A percentile compares a stretch with the other conserved stretches of the same genome.
Evolutionary conservation across 2,888 invertebrate genomes (phyloP).

Genomic region (Phaonia tiefii): DNA sequence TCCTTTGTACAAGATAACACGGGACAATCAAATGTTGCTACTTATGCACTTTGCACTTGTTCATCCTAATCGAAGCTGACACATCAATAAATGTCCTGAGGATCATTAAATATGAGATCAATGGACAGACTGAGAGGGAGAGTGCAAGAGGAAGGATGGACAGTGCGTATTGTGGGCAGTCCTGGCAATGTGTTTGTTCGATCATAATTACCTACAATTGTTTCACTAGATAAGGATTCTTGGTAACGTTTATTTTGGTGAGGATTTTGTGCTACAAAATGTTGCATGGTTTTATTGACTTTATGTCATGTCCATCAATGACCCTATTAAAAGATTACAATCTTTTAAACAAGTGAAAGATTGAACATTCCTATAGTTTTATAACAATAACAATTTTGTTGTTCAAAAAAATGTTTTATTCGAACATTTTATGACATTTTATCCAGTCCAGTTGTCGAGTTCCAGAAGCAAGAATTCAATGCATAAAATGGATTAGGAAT

Average conservation of each 20-base stretch:
- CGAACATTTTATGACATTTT: too few species aligned
- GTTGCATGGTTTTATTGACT: slow-evolving; percentile 18
- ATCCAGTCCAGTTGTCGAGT: too few species aligned
- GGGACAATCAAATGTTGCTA: slow-evolving; percentile 43
- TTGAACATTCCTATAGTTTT: too few species aligned
- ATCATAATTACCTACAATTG: slow-evolving; percentile 32
- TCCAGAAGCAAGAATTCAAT: too few species aligned
- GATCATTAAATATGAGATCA: not conserved
- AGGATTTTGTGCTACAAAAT: slow-evolving; percentile 36
- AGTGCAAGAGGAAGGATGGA: too few species aligned
- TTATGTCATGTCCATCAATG: not conserved
- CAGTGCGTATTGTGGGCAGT: too few species aligned
- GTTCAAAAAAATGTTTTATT: too few species aligned
- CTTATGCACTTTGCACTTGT: slow-evolving; percentile 51
- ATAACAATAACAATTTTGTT: too few species aligned
- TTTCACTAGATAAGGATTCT: slow-evolving; percentile 40
- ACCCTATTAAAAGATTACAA: slow-evolving; percentile 39
- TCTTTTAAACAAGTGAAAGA: not conserved
- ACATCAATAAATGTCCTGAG: slow-evolving; percentile 47
- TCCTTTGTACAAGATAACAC: slow-evolving; percentile 42
- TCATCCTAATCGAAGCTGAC: slow-evolving; percentile 18
- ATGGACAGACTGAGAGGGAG: too few species aligned
- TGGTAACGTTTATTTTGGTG: not conserved
- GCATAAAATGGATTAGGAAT: too few species aligned
- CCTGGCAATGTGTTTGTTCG: slow-evolving; percentile 10